Base-by-base conservation (phyloP, 2,797 vertebrate genomes). In the Diglossa cyanea region DNA sequence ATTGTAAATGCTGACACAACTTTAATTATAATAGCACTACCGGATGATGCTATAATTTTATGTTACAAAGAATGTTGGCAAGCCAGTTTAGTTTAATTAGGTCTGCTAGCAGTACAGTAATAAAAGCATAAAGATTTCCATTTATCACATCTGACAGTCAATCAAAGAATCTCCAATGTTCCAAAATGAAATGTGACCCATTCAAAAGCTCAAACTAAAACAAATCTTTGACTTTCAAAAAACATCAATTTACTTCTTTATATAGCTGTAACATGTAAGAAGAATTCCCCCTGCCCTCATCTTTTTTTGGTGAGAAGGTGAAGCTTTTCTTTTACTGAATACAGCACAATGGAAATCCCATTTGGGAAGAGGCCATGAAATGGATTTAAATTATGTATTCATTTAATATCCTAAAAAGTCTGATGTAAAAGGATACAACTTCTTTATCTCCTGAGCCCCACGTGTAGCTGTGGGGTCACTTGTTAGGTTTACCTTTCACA, bases 41-140 rank as follows among this genome's bases (percentile, higher is more conserved):
- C 44, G 45, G 94, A 95, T 91, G 90, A 93, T 86, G 70, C 44
- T 88, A 18, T 96, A 92, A 98, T 98, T 98, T 98, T 96, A 96
- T 88, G 94, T 97, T 97, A 97, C 91, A 96, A 96, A 97, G 96
- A 97, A 97, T 86, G 90, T 93, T 89, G 95, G 81, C 91, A 53
- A 97, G 89, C 65, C 93, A 87, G 96, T 97, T 97, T 97, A 96
- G 97, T 97, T 98, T 98, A 98, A 98, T 98, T 97, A 98, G 94
- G 96, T 97, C 97, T 98, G 93, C 95, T 94, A 97, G 96, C 91
- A 96, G 84, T 97, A 95, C 94, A 96, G 97, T 96, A 97, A 97
- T 98, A 98, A 98, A 98, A 97, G 96, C 91, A 96, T 97, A 98
- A 98, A 97, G 97, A 98, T 98, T 98, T 98, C 96, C 97, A 98